Evolutionary conservation across 1,140 invertebrate species (phyloP).

Genomic region (Sycophila sp.): DNA sequence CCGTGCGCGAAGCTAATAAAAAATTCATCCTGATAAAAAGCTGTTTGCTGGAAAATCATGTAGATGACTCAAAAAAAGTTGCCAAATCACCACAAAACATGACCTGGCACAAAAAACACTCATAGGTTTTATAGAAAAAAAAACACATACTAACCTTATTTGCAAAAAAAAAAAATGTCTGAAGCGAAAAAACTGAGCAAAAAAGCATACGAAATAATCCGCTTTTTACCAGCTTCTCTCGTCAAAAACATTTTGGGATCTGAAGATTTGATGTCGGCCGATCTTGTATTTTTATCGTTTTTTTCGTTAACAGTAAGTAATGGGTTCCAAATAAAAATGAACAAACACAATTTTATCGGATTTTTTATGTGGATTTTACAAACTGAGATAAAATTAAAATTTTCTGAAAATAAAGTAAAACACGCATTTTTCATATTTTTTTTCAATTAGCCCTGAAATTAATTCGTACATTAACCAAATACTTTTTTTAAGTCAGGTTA

Average conservation of each 20-base stretch:
- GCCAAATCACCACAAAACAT: constrained; percentile 22
- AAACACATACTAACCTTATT: constrained; percentile 32
- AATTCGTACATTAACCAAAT: no score
- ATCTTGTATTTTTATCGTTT: neutral
- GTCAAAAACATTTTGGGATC: constrained; percentile 3
- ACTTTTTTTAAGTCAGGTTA: no score
- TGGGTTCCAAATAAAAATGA: no score
- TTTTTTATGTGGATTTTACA: no score
- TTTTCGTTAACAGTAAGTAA: no score
- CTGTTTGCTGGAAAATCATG: neutral
- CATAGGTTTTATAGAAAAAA: constrained; percentile 10
- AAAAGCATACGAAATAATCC: neutral
- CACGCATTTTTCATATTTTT: no score
- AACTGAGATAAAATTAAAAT: no score
- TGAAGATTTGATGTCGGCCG: neutral
- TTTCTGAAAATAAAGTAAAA: no score
- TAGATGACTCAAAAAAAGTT: constrained; percentile 1
- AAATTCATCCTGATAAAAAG: neutral
- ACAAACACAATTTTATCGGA: no score
- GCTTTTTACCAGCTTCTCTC: neutral
- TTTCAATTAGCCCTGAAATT: no score
- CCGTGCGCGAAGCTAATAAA: no score
- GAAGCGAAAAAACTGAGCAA: constrained; percentile 12
- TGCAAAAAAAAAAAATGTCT: constrained; percentile 12
- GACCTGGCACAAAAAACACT: constrained; percentile 27